These are phyloP conservation scores for Turdus rufiventris DNA, from an alignment of 2,113 vertebrate species.

Conservation along the genomic window DNA sequence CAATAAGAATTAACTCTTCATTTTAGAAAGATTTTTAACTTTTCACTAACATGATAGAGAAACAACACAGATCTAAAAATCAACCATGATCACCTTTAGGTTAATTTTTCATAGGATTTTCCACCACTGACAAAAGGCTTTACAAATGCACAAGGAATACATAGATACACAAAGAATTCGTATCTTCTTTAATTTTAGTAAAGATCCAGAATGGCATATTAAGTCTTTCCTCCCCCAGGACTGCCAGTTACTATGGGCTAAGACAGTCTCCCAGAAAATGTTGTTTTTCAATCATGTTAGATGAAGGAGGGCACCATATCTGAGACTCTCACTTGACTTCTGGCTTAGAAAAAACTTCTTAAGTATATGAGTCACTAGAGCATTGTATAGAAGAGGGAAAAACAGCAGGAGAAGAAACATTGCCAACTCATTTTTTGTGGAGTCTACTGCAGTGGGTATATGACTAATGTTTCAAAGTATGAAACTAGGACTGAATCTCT, in stretches of 20 bases:
- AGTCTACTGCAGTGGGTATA: not conserved
- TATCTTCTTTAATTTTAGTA: not conserved
- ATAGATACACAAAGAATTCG: not conserved
- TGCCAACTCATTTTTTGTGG: not conserved
- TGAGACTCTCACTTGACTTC: not conserved
- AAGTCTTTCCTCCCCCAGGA: not conserved
- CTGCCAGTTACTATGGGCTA: not conserved
- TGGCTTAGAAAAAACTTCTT: not conserved
- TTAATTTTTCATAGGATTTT: not conserved
- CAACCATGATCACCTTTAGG: not conserved
- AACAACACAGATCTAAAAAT: not conserved
- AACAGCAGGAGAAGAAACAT: not conserved
- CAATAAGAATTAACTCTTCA: not conserved
- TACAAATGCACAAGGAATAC: not conserved
- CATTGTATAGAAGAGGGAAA: not conserved
- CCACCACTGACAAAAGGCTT: not conserved
- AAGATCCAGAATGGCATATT: not conserved
- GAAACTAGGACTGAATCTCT: not conserved
- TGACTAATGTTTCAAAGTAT: not conserved
- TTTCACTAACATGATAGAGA: not conserved
- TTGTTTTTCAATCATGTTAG: not conserved
- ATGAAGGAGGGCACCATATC: not conserved
- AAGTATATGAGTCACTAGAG: not conserved
- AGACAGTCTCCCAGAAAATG: not conserved
- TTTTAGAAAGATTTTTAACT: not conserved